Evolutionary conservation across 2,113 vertebrate species (phyloP).

Genomic region (Halcyon malimbica): DNA sequence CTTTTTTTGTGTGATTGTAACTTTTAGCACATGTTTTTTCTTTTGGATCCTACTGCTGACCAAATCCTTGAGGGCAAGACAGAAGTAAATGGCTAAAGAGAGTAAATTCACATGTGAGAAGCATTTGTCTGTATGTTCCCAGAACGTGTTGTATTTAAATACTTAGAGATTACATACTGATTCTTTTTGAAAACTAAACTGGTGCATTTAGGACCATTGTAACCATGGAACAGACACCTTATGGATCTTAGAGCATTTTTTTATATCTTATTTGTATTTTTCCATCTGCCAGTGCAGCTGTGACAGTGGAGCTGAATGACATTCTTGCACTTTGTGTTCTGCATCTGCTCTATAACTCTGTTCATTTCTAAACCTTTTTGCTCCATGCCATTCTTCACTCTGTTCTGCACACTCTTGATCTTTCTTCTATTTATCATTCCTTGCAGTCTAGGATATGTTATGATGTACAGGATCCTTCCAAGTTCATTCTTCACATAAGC

Average conservation of each 20-base stretch:
- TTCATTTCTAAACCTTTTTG: conserved; percentile 58
- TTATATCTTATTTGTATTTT: conserved; percentile 57
- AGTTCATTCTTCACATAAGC: not conserved
- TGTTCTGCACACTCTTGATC: conserved; percentile 46
- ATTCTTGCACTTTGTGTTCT: conserved; percentile 60
- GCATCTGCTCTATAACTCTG: conserved; percentile 44
- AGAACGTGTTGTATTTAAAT: not conserved
- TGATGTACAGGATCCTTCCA: not conserved
- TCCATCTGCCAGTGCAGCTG: conserved; percentile 59
- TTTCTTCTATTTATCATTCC: conserved; percentile 47
- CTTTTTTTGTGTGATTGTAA: not conserved
- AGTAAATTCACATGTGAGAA: not conserved
- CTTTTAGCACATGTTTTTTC: not conserved
- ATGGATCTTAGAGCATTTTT: conserved; percentile 28
- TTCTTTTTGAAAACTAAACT: not conserved
- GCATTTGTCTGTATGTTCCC: not conserved
- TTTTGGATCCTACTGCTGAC: not conserved
- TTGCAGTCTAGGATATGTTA: not conserved
- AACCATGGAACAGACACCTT: conserved; percentile 23
- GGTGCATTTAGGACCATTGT: conserved; percentile 1
- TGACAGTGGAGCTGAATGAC: conserved; percentile 43
- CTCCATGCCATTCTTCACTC: conserved; percentile 45
- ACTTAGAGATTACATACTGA: not conserved
- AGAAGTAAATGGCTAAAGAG: not conserved
- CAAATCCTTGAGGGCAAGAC: not conserved